Conservation (phyloP, 2,888 invertebrate species). For the Luperina nickerlii region DNA sequence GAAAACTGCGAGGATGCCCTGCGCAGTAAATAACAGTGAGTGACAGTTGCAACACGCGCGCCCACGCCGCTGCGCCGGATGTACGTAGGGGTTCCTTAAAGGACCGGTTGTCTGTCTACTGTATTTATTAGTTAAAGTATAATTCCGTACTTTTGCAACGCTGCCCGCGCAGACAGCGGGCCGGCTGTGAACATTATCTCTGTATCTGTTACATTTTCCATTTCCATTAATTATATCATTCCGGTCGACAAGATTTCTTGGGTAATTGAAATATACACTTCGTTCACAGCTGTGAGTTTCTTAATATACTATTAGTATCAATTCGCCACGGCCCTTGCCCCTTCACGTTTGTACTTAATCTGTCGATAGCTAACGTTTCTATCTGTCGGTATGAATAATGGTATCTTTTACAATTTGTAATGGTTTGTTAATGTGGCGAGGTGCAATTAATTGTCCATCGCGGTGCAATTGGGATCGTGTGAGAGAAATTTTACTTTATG, state of each 20-base stretch:
- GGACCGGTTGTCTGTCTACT: conserved; percentile 83
- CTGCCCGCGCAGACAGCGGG: conserved; percentile 85
- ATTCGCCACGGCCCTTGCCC: conserved; percentile 81
- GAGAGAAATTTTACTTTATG: conserved; percentile 46
- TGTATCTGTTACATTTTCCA: conserved; percentile 86
- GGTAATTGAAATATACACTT: conserved; percentile 84
- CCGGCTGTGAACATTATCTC: conserved; percentile 85
- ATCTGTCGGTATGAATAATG: conserved; percentile 78
- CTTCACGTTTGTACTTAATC: conserved; percentile 77
- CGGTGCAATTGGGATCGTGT: conserved; percentile 37
- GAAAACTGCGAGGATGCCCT: conserved; percentile 77
- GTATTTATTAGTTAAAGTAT: conserved; percentile 74
- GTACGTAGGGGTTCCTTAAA: conserved; percentile 88
- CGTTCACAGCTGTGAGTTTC: conserved; percentile 82
- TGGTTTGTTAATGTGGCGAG: conserved; percentile 60
- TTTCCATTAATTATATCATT: conserved; percentile 88
- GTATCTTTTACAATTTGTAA: conserved; percentile 75
- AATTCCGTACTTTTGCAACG: conserved; percentile 84
- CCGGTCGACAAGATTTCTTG: conserved; percentile 74
- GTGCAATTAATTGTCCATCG: conserved; percentile 56
- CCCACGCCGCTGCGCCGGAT: conserved; percentile 88
- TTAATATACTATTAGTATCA: conserved; percentile 83
- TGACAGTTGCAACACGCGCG: conserved; percentile 83
- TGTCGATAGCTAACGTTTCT: conserved; percentile 78
- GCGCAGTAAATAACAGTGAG: conserved; percentile 83